These are phyloP conservation scores for Lydus trimaculatus DNA, from an alignment of 2,888 invertebrate genomes.

Conservation along the genomic window DNA sequence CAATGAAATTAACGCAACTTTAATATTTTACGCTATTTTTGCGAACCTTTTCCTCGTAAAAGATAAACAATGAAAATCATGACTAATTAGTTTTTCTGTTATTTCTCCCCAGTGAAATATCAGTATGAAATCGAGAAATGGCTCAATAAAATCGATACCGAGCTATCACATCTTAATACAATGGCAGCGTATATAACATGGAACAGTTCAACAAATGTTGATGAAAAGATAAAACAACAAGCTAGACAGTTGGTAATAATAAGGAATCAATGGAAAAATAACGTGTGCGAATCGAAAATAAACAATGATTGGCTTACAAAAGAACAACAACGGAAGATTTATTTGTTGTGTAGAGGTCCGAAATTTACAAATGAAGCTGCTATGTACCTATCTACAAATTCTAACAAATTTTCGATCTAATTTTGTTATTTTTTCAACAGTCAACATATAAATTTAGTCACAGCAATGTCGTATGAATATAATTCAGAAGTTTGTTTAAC, in stretches of 20 bases:
- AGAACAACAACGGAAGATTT: conserved; percentile 63
- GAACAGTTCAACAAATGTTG: conserved; percentile 44
- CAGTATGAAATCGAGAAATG: conserved; percentile 46
- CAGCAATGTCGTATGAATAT: conserved; percentile 66
- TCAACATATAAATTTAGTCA: not conserved
- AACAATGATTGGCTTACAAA: conserved; percentile 36
- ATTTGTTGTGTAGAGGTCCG: conserved; percentile 71
- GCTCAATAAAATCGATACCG: conserved; percentile 45
- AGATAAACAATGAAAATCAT: too few species aligned
- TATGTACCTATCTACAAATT: conserved; percentile 57
- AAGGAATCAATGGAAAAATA: conserved; percentile 55
- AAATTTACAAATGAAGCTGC: conserved; percentile 65
- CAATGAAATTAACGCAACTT: too few species aligned
- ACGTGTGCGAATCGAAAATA: conserved; percentile 47
- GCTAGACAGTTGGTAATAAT: conserved; percentile 43
- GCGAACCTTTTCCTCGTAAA: too few species aligned
- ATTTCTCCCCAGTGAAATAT: conserved; percentile 41
- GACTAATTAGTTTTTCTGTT: not conserved
- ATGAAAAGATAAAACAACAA: conserved; percentile 39
- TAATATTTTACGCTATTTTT: too few species aligned
- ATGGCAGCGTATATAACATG: conserved; percentile 49
- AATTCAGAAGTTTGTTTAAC: conserved; percentile 66
- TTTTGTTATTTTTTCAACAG: conserved; percentile 6
- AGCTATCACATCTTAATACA: conserved; percentile 46
- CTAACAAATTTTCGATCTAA: not conserved